Evolutionary conservation across 2,113 vertebrate genomes (phyloP).

Genomic region (Desmodus rotundus): DNA sequence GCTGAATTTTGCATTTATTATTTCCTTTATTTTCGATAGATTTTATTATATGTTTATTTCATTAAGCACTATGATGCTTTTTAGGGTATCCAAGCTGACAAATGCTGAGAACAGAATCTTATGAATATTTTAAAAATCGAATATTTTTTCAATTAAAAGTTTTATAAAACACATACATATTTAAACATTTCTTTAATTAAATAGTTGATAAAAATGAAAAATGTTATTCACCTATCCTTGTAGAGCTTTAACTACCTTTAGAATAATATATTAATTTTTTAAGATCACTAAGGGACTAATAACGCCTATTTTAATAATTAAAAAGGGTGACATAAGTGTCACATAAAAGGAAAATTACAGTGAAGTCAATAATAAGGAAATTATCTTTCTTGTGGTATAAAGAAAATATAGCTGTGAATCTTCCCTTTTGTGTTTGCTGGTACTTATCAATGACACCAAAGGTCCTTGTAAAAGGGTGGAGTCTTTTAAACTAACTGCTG

Average conservation of each 20-base stretch:
- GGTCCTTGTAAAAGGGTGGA: not conserved
- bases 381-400: not conserved
- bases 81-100: not conserved
- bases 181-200: not conserved
- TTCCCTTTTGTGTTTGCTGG: fast-evolving
- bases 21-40: not conserved
- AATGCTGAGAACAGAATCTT: not conserved
- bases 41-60: not conserved
- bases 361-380: not conserved
- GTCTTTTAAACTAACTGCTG: not conserved
- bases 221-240: not conserved
- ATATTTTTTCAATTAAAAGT: not conserved
- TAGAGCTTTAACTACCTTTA: not conserved
- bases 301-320: slow-evolving; percentile 26
- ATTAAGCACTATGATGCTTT: not conserved
- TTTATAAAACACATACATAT: not conserved
- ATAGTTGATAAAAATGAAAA: not conserved
- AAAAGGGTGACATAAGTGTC: not conserved
- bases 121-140: not conserved
- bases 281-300: not conserved
- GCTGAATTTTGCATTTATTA: not conserved
- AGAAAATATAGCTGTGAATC: not conserved
- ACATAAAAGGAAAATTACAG: not conserved
- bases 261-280: not conserved
- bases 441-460: not conserved